These are phyloP conservation scores for Blastobasis lacticolella DNA, from an alignment of 2,888 invertebrate species.

Conservation along the genomic window DNA sequence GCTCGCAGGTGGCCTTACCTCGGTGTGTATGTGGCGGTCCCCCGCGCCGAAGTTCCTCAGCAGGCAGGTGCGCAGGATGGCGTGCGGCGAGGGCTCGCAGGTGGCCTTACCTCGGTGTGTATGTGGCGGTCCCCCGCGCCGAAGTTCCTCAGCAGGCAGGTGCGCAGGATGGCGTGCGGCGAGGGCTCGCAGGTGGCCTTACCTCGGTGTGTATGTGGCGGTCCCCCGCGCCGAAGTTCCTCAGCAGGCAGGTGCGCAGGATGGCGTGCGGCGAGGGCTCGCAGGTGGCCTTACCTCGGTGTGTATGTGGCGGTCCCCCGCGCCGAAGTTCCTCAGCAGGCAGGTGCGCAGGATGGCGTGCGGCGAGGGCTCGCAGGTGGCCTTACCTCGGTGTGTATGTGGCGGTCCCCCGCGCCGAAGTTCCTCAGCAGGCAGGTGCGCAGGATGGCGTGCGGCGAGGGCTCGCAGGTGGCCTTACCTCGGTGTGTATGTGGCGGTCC, in stretches of 20 bases:
- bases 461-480: constrained; percentile 97
- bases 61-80: constrained; percentile 92
- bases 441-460: constrained; percentile 94
- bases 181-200: constrained; percentile 96
- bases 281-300: too few relatives aligned
- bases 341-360: constrained; percentile 95
- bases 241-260: constrained; percentile 90
- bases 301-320: constrained; percentile 91
- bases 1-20: constrained; percentile 97
- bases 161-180: constrained; percentile 93
- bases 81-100: constrained; percentile 96
- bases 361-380: constrained; percentile 95
- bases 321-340: constrained; percentile 92
- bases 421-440: constrained; percentile 94
- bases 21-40: constrained; percentile 90
- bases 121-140: constrained; percentile 93
- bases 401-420: constrained; percentile 91
- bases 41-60: constrained; percentile 94
- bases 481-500: constrained; percentile 90
- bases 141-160: constrained; percentile 93
- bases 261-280: constrained; percentile 97
- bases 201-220: constrained; percentile 90
- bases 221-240: constrained; percentile 94
- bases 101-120: too few relatives aligned
- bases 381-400: too few relatives aligned